A percentile compares a stretch with the other conserved stretches of the same genome.
phyloP scores from a whole-genome alignment of 53 echinoderm and acorn worm genomes.

The Holothuria leucospilota region DNA sequence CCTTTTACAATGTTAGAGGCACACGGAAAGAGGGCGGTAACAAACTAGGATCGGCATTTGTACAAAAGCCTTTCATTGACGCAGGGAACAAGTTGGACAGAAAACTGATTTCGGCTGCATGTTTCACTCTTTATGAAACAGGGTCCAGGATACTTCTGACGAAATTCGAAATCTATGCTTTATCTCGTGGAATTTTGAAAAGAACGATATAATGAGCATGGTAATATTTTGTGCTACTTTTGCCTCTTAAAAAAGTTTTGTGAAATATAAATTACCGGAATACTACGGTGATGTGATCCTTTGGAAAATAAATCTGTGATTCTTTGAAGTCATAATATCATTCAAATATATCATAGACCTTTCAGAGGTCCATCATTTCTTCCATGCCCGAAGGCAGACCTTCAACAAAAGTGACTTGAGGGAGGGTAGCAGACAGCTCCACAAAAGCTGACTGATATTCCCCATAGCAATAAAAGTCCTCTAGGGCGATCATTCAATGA shows the following conservation, averaged over 20 bases:
- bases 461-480: too few species aligned
- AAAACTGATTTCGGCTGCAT: too few species aligned
- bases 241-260: constrained; percentile 59
- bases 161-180: neutral
- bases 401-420: constrained; percentile 21
- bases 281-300: constrained; percentile 53
- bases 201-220: constrained; percentile 61
- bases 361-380: neutral
- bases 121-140: neutral
- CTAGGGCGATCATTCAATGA: too few species aligned
- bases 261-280: constrained; percentile 48
- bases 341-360: constrained; percentile 21
- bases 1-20: constrained; percentile 53
- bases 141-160: too few species aligned
- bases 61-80: too few species aligned
- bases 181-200: constrained; percentile 59
- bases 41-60: too few species aligned
- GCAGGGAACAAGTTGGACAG: too few species aligned
- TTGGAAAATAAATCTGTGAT: constrained; percentile 55
- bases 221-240: constrained; percentile 59
- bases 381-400: constrained; percentile 1
- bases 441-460: neutral
- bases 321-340: constrained; percentile 46
- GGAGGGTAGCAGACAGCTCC: neutral
- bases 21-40: neutral